These are phyloP conservation scores for Alfaro cultratus DNA, from an alignment of 2,797 vertebrate species.

Conservation along the genomic window DNA sequence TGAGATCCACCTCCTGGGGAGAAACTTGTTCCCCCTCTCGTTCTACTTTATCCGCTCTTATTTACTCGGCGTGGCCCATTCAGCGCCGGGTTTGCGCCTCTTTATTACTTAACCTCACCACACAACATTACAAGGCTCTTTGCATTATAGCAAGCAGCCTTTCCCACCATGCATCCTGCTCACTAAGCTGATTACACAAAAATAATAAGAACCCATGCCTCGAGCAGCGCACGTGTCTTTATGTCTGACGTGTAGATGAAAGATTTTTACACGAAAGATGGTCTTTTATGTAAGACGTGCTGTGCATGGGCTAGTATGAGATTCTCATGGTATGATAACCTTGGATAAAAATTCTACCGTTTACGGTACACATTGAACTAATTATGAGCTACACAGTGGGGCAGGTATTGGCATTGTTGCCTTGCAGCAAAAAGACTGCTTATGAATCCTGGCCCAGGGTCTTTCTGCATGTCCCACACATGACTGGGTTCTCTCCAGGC, in stretches of 20 bases:
- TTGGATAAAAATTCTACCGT: not conserved
- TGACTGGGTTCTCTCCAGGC: not conserved
- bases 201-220: conserved; percentile 79
- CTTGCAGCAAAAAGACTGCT: not conserved
- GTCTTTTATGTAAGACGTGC: not conserved
- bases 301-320: not conserved
- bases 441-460: not conserved
- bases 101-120: conserved; percentile 83
- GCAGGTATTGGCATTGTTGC: not conserved
- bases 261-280: conserved; percentile 35
- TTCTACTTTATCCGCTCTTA: conserved; percentile 75
- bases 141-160: conserved; percentile 77
- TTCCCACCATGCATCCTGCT: conserved; percentile 72
- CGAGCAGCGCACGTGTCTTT: conserved; percentile 58
- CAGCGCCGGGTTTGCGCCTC: conserved; percentile 76
- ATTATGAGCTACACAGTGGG: not conserved
- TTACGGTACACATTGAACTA: not conserved
- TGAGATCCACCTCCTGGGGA: conserved; percentile 82
- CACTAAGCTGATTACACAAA: conserved; percentile 87
- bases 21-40: conserved; percentile 62
- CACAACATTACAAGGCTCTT: conserved; percentile 78
- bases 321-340: not conserved
- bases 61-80: conserved; percentile 77
- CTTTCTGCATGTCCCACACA: not conserved
- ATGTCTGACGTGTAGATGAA: conserved; percentile 43